Evolutionary conservation across 2,888 invertebrate genomes (phyloP), one percentile per base, ranked within the genome.

Genomic region (Heliothis peltigera): DNA sequence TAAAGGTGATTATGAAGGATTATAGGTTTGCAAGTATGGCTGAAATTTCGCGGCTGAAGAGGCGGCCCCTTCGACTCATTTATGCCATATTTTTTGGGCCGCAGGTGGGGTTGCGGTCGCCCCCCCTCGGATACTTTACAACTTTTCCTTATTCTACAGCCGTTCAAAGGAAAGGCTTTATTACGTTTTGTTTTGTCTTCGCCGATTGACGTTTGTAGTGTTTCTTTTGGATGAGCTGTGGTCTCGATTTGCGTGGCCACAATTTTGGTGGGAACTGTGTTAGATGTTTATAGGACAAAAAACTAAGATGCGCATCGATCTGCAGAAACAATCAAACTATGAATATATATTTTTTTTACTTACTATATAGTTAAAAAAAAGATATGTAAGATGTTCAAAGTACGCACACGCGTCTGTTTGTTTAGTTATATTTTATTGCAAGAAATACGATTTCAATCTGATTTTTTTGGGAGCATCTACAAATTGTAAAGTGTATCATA

Each of bases 1-100:
- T 95, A 95, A 95, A 95, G 95, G 95, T 95, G 95, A 95, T 95
- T 95, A 95, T 95, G 91, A 95, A 87, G 94, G 95, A 95, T 95
- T 95, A 95, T 95, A 94, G 95, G 95, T 95, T 95, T 92, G 94
- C 88, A 95, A 95, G 95, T 95, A 95, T 94, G 95, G 87, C 92
- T 90, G 93, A 93, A 94, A 92, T 94, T 94, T 94, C 90, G 89
- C 87, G 92, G 90, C 93, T 90, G 90, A 89, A 87, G 89, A 87
- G 88, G 82, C 87, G 88, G 83, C 87, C 88, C 89, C 89, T 88
- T 86, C 85, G 87, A 87, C 87, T 92, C 93, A 88, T 92, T 94
- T 91, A 90, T 88, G 89, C 84, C 86, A 88, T 93, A 94, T 94
- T 94, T 94, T 94, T 94, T 91, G 91, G 92, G 82, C 84, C 83